phyloP scores from a whole-genome alignment of 2,888 invertebrate species.

The Omphaloscelis lunosa region DNA sequence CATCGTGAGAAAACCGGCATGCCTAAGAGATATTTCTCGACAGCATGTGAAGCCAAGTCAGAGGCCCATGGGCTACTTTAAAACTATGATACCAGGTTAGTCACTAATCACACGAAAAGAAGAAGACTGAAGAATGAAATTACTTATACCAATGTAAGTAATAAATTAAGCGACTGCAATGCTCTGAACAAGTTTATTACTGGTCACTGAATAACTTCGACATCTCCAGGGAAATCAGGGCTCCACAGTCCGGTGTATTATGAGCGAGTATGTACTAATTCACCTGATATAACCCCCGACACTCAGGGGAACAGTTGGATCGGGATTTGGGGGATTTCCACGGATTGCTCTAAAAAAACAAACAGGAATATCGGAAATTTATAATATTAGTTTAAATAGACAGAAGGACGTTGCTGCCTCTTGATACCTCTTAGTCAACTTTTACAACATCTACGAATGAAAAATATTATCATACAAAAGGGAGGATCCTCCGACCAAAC shows the following conservation, averaged over 20 bases:
- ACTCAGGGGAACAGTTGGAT: conserved; percentile 18
- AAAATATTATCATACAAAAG: no score
- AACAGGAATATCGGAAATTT: no score
- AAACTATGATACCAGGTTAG: no score
- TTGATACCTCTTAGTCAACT: neutral
- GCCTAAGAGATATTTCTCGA: no score
- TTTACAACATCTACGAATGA: neutral
- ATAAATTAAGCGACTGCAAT: conserved; percentile 38
- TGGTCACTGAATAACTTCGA: conserved; percentile 54
- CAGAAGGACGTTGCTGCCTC: no score
- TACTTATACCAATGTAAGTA: conserved; percentile 11
- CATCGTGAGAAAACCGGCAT: no score
- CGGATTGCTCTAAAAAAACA: no score
- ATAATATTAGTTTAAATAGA: neutral
- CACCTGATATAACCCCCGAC: conserved; percentile 34
- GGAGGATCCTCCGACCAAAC: no score
- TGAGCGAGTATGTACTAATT: conserved; percentile 51
- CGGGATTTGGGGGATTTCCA: neutral
- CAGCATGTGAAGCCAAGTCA: no score
- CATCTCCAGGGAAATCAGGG: conserved; percentile 55
- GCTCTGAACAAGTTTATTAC: conserved; percentile 37
- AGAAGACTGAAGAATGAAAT: neutral
- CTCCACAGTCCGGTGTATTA: conserved; percentile 32
- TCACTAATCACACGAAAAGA: no score
- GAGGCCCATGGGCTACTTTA: no score